A percentile compares a stretch with the other conserved stretches of the same genome.
phyloP scores from a whole-genome alignment of 2,113 vertebrate genomes.

The Sisor rabdophorus region DNA sequence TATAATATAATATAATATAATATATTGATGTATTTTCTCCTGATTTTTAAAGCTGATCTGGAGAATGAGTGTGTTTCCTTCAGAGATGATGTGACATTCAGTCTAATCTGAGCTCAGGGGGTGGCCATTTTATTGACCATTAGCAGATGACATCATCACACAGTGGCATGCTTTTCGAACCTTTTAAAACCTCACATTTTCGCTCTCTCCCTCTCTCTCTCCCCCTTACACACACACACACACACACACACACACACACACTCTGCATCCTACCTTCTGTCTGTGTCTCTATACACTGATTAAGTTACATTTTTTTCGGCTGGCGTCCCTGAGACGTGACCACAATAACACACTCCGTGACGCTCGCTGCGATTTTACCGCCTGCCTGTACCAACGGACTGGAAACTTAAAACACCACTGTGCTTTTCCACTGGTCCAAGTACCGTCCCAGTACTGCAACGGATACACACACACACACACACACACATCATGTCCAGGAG shows the following conservation, averaged over 20 bases:
- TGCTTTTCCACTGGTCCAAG: neutral
- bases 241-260: neutral
- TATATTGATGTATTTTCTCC: no score
- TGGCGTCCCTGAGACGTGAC: neutral
- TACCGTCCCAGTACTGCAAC: neutral
- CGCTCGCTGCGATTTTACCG: no score
- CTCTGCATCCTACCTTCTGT: neutral
- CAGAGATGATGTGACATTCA: slow-evolving; percentile 41
- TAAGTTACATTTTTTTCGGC: neutral
- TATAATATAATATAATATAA: no score
- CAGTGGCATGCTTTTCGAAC: neutral
- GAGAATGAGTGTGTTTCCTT: slow-evolving; percentile 6
- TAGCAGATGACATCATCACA: slow-evolving; percentile 30
- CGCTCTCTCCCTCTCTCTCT: no score
- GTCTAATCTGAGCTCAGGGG: slow-evolving; percentile 32
- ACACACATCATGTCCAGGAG: slow-evolving; percentile 20
- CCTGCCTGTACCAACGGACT: neutral
- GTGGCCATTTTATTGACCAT: slow-evolving; percentile 37
- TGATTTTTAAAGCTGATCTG: neutral
- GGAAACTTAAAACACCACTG: no score
- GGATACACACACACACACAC: no score
- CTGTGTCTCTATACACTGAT: slow-evolving; percentile 1
- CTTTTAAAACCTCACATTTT: no score
- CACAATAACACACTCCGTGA: neutral
- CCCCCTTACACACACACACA: neutral